These are phyloP conservation scores for Cepphus grylle DNA, from an alignment of 2,113 vertebrate genomes.

Conservation along the genomic window DNA sequence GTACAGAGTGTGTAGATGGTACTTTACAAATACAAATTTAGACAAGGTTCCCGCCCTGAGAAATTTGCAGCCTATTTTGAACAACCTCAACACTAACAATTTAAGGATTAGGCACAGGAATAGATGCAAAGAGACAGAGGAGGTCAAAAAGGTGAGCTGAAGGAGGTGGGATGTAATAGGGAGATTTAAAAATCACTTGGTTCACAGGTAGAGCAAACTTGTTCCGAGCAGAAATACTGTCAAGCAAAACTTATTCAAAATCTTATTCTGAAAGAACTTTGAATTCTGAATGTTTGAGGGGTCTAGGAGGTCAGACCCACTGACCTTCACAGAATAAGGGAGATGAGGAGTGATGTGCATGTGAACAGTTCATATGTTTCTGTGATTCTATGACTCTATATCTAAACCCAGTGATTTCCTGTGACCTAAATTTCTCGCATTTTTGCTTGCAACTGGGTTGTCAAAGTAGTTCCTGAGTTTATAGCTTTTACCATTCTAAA, in stretches of 20 bases:
- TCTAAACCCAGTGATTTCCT: neutral
- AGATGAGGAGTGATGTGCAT: neutral
- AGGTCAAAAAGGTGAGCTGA: neutral
- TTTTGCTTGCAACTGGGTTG: neutral
- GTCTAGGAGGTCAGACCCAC: neutral
- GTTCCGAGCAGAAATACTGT: neutral
- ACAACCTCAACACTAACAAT: neutral
- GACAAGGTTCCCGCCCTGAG: neutral
- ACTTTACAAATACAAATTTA: neutral
- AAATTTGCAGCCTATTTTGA: neutral
- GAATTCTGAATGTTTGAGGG: neutral
- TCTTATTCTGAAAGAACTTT: neutral
- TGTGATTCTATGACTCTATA: neutral
- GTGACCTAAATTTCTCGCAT: neutral
- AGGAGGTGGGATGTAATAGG: neutral
- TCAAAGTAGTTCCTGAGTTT: neutral
- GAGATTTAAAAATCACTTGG: neutral
- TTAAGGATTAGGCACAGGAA: conserved; percentile 19
- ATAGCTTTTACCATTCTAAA: neutral
- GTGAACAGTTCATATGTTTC: neutral
- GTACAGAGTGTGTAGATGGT: neutral
- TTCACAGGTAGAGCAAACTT: neutral
- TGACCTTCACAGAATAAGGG: neutral
- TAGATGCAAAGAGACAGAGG: neutral
- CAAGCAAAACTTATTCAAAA: neutral